Percentiles rank a stretch among this genome's conserved stretches.
Evolutionary conservation across 64 coral and sea anemone species (phyloP).

Genomic region (Pachyseris speciosa): DNA sequence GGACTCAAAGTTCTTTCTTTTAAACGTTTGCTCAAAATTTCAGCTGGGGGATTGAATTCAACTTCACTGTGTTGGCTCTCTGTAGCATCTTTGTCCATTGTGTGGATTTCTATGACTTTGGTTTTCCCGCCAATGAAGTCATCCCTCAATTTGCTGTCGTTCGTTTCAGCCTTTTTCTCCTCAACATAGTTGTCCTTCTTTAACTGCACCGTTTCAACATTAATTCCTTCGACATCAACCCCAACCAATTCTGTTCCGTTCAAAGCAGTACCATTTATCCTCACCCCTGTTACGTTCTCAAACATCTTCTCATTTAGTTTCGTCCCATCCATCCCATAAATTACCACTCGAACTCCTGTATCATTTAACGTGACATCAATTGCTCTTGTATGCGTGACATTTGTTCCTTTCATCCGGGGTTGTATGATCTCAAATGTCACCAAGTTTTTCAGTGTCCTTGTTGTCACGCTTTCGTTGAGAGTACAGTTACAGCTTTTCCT

Average conservation of each 20-base stretch:
- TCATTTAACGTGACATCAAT: background rate
- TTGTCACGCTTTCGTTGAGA: background rate
- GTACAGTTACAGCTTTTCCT: constrained; percentile 41
- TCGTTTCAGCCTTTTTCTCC: background rate
- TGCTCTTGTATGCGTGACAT: background rate
- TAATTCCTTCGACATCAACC: background rate
- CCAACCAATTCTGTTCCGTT: background rate
- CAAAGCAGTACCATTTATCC: background rate
- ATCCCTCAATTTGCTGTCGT: background rate
- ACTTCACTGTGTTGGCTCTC: background rate
- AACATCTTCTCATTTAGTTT: background rate
- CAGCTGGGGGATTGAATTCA: background rate
- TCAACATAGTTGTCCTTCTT: background rate
- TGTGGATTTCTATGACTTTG: background rate
- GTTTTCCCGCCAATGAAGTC: background rate
- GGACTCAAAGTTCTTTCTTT: background rate
- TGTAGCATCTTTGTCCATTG: background rate
- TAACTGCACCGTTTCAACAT: background rate
- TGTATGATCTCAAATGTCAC: background rate
- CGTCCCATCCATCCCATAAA: background rate
- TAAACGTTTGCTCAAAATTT: background rate
- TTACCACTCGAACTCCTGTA: background rate
- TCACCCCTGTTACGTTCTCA: background rate
- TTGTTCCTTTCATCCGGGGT: background rate
- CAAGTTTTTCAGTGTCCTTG: background rate